A percentile compares a stretch with the other conserved stretches of the same genome.
Conservation (phyloP, 2,797 vertebrate genomes). For the Simalia tracyae region DNA sequence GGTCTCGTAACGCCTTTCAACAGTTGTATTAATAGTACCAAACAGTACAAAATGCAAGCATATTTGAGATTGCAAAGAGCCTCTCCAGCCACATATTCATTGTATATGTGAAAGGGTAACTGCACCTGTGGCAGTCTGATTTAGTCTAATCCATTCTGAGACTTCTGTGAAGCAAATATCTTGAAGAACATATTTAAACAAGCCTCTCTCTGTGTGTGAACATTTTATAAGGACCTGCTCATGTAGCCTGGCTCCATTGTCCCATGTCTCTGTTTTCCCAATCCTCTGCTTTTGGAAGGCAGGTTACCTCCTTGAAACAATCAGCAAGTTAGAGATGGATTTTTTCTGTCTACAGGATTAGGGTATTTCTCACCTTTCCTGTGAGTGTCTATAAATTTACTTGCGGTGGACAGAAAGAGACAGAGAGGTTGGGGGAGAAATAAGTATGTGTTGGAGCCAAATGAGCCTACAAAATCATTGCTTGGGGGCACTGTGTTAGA, state of each 20-base stretch:
- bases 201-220: not conserved
- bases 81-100: not conserved
- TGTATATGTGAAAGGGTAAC: not conserved
- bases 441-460: not conserved
- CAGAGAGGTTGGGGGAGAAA: not conserved
- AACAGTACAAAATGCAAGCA: not conserved
- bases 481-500: not conserved
- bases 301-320: not conserved
- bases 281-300: not conserved
- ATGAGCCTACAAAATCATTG: not conserved
- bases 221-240: not conserved
- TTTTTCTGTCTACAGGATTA: not conserved
- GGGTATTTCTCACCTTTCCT: not conserved
- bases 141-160: not conserved
- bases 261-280: not conserved
- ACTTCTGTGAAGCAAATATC: not conserved
- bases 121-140: not conserved
- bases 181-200: not conserved
- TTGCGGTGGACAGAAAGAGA: not conserved
- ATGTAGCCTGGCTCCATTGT: not conserved
- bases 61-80: not conserved
- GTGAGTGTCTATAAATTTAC: not conserved
- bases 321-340: not conserved
- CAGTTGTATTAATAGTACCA: not conserved
- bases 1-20: not conserved